A percentile compares a stretch with the other conserved stretches of the same genome.
Evolutionary conservation across 2,888 invertebrate species (phyloP).

Genomic region (Cybosia mesomella): DNA sequence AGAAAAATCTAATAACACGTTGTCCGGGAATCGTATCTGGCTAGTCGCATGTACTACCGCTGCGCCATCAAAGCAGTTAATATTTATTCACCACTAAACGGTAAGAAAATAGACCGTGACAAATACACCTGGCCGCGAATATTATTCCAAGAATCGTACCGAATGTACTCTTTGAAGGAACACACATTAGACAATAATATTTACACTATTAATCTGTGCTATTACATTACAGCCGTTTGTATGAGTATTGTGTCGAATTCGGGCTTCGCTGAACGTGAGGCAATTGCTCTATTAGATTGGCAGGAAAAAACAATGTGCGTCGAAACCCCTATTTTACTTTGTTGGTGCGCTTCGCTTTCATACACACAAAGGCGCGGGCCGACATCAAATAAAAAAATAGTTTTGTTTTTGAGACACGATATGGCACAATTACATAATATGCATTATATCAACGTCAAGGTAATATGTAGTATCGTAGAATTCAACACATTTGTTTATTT

Average conservation of each 20-base stretch:
- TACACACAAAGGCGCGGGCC: not conserved
- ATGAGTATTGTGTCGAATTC: conserved; percentile 41
- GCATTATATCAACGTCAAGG: too few species aligned
- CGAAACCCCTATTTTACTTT: conserved; percentile 39
- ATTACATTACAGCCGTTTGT: conserved; percentile 48
- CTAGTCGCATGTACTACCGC: not conserved
- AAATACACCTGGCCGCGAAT: not conserved
- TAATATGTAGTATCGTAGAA: too few species aligned
- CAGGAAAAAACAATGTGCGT: conserved; percentile 29
- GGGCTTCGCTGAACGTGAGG: conserved; percentile 25
- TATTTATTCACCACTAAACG: conserved; percentile 35
- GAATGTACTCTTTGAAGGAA: conserved; percentile 34
- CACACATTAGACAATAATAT: conserved; percentile 37
- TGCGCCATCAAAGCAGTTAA: conserved; percentile 14
- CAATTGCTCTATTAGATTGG: conserved; percentile 38
- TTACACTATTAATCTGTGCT: conserved; percentile 22
- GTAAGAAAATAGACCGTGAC: not conserved
- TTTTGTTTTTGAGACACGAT: too few species aligned
- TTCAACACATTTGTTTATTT: too few species aligned
- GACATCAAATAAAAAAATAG: not conserved
- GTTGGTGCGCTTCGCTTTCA: conserved; percentile 39
- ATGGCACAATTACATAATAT: too few species aligned
- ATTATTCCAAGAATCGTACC: conserved; percentile 41
- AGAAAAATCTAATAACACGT: not conserved
- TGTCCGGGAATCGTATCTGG: not conserved